These are phyloP conservation scores for Isurus oxyrinchus DNA, from an alignment of 2,113 vertebrate species.

Conservation along the genomic window DNA sequence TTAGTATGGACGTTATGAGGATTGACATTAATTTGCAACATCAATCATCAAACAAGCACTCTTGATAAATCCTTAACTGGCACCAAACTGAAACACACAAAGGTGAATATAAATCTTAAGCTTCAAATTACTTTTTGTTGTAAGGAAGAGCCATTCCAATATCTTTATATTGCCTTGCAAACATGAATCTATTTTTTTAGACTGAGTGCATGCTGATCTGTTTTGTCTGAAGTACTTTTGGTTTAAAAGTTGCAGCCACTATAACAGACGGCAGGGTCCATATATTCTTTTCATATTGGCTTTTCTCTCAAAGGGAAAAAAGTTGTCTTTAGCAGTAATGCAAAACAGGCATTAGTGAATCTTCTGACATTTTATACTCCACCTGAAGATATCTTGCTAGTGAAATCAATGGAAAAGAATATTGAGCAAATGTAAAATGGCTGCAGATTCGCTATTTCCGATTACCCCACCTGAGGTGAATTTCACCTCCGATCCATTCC, in stretches of 20 bases:
- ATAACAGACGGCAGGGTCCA: not conserved
- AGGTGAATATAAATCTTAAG: not conserved
- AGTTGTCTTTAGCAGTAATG: not conserved
- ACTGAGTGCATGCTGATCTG: not conserved
- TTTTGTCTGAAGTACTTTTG: not conserved
- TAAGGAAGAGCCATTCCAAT: not conserved
- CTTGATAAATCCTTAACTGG: slow-evolving; percentile 10
- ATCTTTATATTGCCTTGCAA: not conserved
- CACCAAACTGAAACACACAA: not conserved
- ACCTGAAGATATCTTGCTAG: not conserved
- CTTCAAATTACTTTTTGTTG: not conserved
- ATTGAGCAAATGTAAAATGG: not conserved
- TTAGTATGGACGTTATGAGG: not conserved
- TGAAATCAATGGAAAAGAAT: not conserved
- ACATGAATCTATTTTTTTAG: not conserved
- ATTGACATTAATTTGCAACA: not conserved
- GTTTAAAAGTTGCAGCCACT: not conserved
- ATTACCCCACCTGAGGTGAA: not conserved
- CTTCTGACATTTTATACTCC: not conserved
- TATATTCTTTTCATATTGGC: not conserved
- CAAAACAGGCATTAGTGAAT: not conserved
- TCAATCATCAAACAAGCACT: not conserved
- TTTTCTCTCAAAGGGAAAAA: not conserved
- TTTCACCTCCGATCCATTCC: not conserved
- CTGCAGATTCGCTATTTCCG: not conserved